A percentile compares a stretch with the other conserved stretches of the same genome.
phyloP scores from a whole-genome alignment of 2,113 vertebrate species.

The Xenopus tropicalis region UCB_Xtro_10.0 CM004445.2:9149501-9150000 shows the following conservation, averaged over 20 bases:
- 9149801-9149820: slow-evolving; percentile 35
- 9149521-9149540: slow-evolving; percentile 75
- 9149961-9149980: slow-evolving; percentile 46
- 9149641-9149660: neutral
- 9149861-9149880: slow-evolving; percentile 61
- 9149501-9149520: slow-evolving; percentile 80
- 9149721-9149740: neutral
- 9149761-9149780: neutral
- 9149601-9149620: slow-evolving; percentile 59
- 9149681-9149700: neutral
- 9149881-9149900: slow-evolving; percentile 69
- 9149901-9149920: slow-evolving; percentile 57
- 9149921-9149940: slow-evolving; percentile 62
- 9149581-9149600: slow-evolving; percentile 59
- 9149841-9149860: slow-evolving; percentile 60
- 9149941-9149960: slow-evolving; percentile 58
- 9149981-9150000: slow-evolving; percentile 49
- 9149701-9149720: neutral
- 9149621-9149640: neutral
- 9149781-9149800: slow-evolving; percentile 40
- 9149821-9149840: slow-evolving; percentile 51
- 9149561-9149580: slow-evolving; percentile 66
- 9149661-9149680: neutral
- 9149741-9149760: neutral
- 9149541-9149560: slow-evolving; percentile 69